A percentile compares a stretch with the other conserved stretches of the same genome.
phyloP scores from a whole-genome alignment of 1,140 invertebrate genomes.

The Brachionus rotundiformis region DNA sequence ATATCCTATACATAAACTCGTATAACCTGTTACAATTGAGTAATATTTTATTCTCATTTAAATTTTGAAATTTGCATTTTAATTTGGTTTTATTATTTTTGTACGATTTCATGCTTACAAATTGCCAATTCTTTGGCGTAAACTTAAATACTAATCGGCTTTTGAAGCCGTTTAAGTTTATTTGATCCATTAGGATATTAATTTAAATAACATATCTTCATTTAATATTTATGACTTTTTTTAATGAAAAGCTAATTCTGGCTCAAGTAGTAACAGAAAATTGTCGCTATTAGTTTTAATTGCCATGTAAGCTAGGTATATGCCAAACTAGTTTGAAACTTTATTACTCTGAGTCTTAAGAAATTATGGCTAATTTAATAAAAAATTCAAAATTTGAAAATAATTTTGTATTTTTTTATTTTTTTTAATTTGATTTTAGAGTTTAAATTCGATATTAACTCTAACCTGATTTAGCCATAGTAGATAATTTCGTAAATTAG shows the following conservation, averaged over 20 bases:
- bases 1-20: background rate
- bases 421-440: too few relatives aligned
- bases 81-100: slow-evolving; percentile 29
- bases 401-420: too few relatives aligned
- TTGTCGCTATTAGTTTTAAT: background rate
- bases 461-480: too few relatives aligned
- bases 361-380: too few relatives aligned
- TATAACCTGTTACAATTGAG: slow-evolving; percentile 32
- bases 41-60: background rate
- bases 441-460: too few relatives aligned
- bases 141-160: slow-evolving; percentile 12
- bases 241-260: background rate
- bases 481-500: too few relatives aligned
- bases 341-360: too few relatives aligned
- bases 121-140: background rate
- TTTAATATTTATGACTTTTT: background rate
- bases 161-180: background rate
- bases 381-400: too few relatives aligned
- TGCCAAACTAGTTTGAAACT: too few relatives aligned
- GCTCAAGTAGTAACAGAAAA: background rate
- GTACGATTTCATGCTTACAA: slow-evolving; percentile 3
- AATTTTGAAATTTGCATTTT: slow-evolving; percentile 36
- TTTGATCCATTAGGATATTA: background rate
- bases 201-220: background rate
- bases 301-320: too few relatives aligned